phyloP scores from a whole-genome alignment of 2,113 vertebrate species.

The Pterocles gutturalis region DNA sequence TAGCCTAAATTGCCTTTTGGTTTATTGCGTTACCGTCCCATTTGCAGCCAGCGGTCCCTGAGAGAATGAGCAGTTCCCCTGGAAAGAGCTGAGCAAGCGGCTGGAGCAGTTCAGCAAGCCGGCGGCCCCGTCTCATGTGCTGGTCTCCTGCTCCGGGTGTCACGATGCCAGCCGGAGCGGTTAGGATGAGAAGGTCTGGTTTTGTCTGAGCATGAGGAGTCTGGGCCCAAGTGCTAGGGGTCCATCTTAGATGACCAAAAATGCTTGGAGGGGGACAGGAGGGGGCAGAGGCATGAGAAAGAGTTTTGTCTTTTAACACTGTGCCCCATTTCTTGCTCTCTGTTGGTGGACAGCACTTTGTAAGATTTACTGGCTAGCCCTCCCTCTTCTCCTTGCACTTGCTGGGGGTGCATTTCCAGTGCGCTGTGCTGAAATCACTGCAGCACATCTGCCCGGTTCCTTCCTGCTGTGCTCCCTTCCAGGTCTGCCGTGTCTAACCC shows the following conservation, averaged over 20 bases:
- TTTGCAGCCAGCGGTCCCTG: neutral
- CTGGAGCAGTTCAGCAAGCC: neutral
- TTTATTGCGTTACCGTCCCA: neutral
- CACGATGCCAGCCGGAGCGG: neutral
- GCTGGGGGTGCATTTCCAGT: neutral
- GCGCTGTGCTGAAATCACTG: neutral
- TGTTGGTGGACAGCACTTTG: neutral
- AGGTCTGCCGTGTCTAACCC: neutral
- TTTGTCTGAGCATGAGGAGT: neutral
- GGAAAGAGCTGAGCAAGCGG: slow-evolving; percentile 45
- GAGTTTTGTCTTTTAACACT: neutral
- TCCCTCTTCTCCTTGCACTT: neutral
- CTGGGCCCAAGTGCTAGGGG: neutral
- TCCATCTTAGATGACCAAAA: neutral
- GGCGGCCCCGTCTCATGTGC: neutral
- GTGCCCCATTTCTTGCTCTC: neutral
- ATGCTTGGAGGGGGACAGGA: fast-evolving
- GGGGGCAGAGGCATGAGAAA: neutral
- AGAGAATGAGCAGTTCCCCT: neutral
- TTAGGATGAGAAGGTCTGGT: neutral
- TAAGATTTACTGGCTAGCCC: neutral
- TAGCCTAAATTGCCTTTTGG: slow-evolving; percentile 17
- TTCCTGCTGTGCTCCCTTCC: neutral
- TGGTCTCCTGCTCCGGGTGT: neutral
- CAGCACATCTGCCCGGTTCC: neutral